These are phyloP conservation scores for Pluvianellus socialis DNA, from an alignment of 2,113 vertebrate genomes.

Conservation along the genomic window DNA sequence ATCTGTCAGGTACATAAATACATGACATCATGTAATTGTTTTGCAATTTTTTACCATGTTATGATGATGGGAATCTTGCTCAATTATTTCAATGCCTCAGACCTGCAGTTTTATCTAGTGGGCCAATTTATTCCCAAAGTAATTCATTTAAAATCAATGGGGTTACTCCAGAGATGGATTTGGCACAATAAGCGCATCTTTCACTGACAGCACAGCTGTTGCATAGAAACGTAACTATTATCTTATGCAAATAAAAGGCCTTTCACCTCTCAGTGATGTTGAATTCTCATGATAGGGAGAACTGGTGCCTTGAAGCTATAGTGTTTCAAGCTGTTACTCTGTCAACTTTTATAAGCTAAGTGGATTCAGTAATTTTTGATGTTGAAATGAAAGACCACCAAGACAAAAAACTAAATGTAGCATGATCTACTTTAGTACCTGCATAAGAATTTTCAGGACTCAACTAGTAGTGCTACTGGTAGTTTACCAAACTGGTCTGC, in stretches of 20 bases:
- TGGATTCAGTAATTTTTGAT: neutral
- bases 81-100: conserved; percentile 44
- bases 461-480: neutral
- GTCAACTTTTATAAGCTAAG: conserved; percentile 28
- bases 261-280: conserved; percentile 46
- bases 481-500: neutral
- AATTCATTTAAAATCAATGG: conserved; percentile 44
- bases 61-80: conserved; percentile 14
- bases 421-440: neutral
- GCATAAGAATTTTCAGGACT: neutral
- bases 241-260: conserved; percentile 58
- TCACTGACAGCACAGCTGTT: conserved; percentile 55
- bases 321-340: conserved; percentile 41
- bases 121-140: conserved; percentile 37
- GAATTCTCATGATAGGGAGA: conserved; percentile 17
- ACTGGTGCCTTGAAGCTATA: conserved; percentile 28
- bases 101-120: conserved; percentile 15
- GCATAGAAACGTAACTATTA: conserved; percentile 38
- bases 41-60: neutral
- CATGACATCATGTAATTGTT: neutral
- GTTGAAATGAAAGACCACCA: neutral
- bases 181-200: conserved; percentile 31
- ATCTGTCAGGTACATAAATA: neutral
- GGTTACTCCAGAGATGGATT: conserved; percentile 36
- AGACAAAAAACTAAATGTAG: neutral